Conservation (phyloP, 2,888 invertebrate species). For the Acanthosoma haemorrhoidale region DNA sequence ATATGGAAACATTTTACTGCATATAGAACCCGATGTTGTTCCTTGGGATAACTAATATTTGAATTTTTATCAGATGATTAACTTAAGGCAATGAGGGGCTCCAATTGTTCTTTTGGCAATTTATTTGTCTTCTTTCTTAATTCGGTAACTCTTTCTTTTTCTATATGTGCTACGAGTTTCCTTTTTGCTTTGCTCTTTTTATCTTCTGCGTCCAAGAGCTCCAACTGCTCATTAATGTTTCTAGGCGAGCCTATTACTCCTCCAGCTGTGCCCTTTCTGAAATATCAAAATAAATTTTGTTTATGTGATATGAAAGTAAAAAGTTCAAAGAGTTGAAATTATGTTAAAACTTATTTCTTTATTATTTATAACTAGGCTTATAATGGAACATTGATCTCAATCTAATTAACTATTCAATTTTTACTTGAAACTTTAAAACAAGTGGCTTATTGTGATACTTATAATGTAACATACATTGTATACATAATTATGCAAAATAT, state of each 20-base stretch:
- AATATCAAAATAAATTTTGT: background rate
- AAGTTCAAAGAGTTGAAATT: background rate
- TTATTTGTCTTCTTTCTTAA: conserved; percentile 39
- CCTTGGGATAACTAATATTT: conserved; percentile 5
- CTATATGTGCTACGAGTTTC: conserved; percentile 41
- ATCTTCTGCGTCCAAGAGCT: conserved; percentile 58
- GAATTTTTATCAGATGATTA: conserved; percentile 44
- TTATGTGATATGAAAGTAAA: too few relatives aligned
- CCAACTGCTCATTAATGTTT: conserved; percentile 75
- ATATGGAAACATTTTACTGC: background rate
- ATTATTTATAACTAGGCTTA: background rate
- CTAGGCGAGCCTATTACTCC: conserved; percentile 53
- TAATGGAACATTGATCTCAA: background rate
- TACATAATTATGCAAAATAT: too few relatives aligned
- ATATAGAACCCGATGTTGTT: background rate
- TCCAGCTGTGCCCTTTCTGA: conserved; percentile 9
- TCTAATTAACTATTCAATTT: background rate
- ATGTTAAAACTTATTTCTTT: background rate
- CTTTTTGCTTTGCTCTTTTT: conserved; percentile 43
- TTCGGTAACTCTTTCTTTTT: conserved; percentile 39
- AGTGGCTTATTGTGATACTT: background rate
- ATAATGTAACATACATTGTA: too few relatives aligned
- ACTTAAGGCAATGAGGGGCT: conserved; percentile 63
- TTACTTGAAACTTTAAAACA: background rate
- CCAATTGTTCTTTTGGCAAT: conserved; percentile 54